Conservation (phyloP, 2,113 vertebrate species). For the Apistogramma diplotaenia region DNA sequence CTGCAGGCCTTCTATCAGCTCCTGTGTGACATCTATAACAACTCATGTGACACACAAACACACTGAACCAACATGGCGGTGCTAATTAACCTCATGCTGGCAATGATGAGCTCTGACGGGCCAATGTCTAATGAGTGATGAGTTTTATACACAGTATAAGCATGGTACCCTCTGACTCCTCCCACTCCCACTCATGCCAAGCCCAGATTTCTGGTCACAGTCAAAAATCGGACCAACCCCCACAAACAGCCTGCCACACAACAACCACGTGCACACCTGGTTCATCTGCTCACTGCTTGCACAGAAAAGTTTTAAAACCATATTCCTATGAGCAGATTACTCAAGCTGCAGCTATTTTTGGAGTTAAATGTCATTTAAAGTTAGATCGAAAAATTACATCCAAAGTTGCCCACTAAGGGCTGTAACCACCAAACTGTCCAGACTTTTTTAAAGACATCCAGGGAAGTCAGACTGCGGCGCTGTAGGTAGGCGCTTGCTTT, state of each 20-base stretch:
- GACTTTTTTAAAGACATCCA: no score
- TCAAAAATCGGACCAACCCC: neutral
- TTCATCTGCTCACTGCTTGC: neutral
- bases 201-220: neutral
- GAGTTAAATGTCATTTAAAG: neutral
- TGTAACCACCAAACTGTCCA: neutral
- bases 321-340: neutral
- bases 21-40: slow-evolving; percentile 55
- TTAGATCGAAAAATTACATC: neutral
- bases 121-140: slow-evolving; percentile 66
- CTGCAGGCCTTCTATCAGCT: slow-evolving; percentile 56
- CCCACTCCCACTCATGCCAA: neutral
- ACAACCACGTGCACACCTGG: neutral
- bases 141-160: slow-evolving; percentile 77
- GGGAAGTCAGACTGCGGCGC: no score
- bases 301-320: neutral
- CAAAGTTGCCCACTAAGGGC: neutral
- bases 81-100: slow-evolving; percentile 81
- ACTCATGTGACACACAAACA: slow-evolving; percentile 42
- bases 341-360: neutral
- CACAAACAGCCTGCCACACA: neutral
- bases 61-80: slow-evolving; percentile 57
- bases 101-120: slow-evolving; percentile 83
- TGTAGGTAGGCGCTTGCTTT: no score
- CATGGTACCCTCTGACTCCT: slow-evolving; percentile 46